Evolutionary conservation across 2,113 vertebrate species (phyloP), one percentile per base, ranked within the genome.

Genomic region (Argyrosomus japonicus): DNA sequence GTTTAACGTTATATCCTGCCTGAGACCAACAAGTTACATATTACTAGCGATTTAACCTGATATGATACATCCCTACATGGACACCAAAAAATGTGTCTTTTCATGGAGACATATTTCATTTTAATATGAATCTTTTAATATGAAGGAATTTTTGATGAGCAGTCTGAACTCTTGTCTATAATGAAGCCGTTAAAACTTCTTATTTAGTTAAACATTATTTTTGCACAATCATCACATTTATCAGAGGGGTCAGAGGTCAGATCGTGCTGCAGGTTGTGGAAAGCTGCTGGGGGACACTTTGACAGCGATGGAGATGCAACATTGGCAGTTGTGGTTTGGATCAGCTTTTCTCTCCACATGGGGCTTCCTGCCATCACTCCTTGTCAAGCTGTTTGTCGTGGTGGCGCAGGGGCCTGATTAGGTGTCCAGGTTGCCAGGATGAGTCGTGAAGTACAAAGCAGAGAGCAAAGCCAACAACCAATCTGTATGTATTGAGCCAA

Each of bases 341-440:
- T 56, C 63, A 63, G 61, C 47, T 17, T 65, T 8, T 29, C 32
- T 40, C 50, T 80, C 75, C 43, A 1, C 17, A 8, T 11, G 56
- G 40, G 79, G 58, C 71, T 72, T 56, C 9, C 36, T 68, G 79
- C 70, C 57, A 47, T 68, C 7, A 3, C 54, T 72, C 32, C 62
- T 65, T 43, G 56, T 63, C 67, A 72, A 70, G 53, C 64, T 6
- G 64, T 81, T 78, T 75, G 60, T 81, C 12, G 10, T 36, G 4
- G 61, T 13, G 48, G 56, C 10, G 6, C 54, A n/a, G 32, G 11
- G 3, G 75, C 29, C 68, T 51, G 71, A 81, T 69, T 78, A 72
- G 68, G 68, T 27, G 74, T 17, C 29, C 21, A 61, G 47, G 69
- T 56, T 72, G 58, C 64, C 81, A 82, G 81, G 65, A 75, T 75